Percentiles rank a stretch among this genome's conserved stretches.
Conservation (phyloP, 2,797 vertebrate genomes). For the Crenichthys baileyi region DNA sequence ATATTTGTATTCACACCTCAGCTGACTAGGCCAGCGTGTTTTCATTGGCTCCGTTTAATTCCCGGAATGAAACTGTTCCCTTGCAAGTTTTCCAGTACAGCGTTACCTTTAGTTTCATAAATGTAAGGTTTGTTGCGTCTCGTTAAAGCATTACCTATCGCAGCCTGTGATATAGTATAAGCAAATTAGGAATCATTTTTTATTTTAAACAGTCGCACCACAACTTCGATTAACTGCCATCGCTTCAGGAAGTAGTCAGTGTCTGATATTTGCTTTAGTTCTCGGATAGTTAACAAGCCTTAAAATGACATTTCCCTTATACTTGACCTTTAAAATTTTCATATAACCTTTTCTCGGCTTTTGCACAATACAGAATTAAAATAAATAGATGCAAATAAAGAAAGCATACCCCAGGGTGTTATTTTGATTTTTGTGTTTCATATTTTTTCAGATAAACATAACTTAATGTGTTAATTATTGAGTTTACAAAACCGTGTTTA, state of each 20-base stretch:
- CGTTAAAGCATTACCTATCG: accelerated
- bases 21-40: constrained; percentile 71
- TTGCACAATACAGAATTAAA: background rate
- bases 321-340: background rate
- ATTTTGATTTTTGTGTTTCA: background rate
- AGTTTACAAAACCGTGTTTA: constrained; percentile 17
- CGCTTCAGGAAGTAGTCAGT: constrained; percentile 70
- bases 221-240: constrained; percentile 31
- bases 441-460: constrained; percentile 9
- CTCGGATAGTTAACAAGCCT: constrained; percentile 18
- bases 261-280: constrained; percentile 47
- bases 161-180: accelerated
- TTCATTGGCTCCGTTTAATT: constrained; percentile 55
- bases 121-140: accelerated
- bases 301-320: background rate
- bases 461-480: background rate
- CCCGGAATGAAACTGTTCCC: constrained; percentile 44
- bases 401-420: constrained; percentile 2
- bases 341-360: background rate
- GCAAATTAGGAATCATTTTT: background rate
- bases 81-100: background rate
- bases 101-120: background rate
- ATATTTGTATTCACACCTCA: constrained; percentile 18
- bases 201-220: background rate
- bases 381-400: background rate